Conservation (phyloP, 2,888 invertebrate species). For the Apamea monoglypha region DNA sequence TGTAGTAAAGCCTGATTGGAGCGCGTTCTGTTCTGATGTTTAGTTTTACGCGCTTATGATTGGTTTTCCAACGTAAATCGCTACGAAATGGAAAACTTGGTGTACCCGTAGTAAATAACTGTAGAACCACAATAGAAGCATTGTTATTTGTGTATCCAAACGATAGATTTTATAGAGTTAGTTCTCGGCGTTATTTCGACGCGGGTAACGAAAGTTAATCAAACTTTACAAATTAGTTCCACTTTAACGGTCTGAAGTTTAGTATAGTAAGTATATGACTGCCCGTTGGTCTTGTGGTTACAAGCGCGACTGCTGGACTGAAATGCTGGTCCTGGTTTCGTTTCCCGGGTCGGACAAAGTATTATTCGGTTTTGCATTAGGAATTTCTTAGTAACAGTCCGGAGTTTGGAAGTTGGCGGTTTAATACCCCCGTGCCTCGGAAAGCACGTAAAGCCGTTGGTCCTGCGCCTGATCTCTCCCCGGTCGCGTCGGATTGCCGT, state of each 20-base stretch:
- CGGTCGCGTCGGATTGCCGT: too few species aligned
- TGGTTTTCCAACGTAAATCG: constrained; percentile 22
- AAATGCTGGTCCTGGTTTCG: too few species aligned
- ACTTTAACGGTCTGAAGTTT: constrained; percentile 24
- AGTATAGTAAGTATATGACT: constrained; percentile 2
- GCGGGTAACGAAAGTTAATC: constrained; percentile 40
- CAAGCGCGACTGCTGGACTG: too few species aligned
- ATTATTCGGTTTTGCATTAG: too few species aligned
- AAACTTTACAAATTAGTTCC: constrained; percentile 52
- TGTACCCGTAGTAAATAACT: constrained; percentile 9
- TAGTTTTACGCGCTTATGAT: constrained; percentile 30
- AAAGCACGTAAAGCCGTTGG: too few species aligned
- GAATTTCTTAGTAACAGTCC: too few species aligned
- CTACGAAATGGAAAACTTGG: constrained; percentile 8
- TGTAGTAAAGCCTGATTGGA: constrained; percentile 38
- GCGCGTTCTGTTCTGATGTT: constrained; percentile 14
- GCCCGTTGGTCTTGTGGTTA: too few species aligned
- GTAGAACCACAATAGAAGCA: background rate
- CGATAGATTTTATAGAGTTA: constrained; percentile 20
- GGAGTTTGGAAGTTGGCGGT: too few species aligned
- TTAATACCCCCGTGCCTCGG: too few species aligned
- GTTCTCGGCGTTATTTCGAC: background rate
- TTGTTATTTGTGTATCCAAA: constrained; percentile 7
- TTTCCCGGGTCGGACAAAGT: too few species aligned
- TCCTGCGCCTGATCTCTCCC: too few species aligned